Evolutionary conservation across 2,113 vertebrate genomes (phyloP), one percentile per base, ranked within the genome.

Genomic region (Sceloporus undulatus): DNA sequence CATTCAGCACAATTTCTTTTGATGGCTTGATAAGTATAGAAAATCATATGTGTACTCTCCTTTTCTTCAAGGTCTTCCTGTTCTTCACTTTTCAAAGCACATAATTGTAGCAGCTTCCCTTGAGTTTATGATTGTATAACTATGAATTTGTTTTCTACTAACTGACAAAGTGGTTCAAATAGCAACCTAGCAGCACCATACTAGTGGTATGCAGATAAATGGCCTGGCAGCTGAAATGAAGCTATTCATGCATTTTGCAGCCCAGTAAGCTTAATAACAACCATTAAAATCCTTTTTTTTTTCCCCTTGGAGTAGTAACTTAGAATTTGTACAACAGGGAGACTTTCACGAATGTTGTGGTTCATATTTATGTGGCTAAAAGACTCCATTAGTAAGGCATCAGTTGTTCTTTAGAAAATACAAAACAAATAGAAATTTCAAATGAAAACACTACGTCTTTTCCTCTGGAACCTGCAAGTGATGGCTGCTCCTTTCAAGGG

Each of bases 181-280:
- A 40, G 90, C 90, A 93, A 86, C 42, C 90, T 91, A 92, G 85
- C 76, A 85, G 70, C 85, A 89, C 54, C n/a, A 7, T 14, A 70
- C 40, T 86, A 89, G 90, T 80, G 73, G 75, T 38, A 11, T 84
- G 87, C 59, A 84, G 77, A 85, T 40, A 90, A 76, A 92, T 87
- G 79, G 65, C 23, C 59, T 91, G 89, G 90, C 56, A 91, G 25
- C n/a, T 90, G 65, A 89, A 93, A 91, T 89, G 5, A 92, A 95
- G 87, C 19, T 42, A 42, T 86, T 93, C 40, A 80, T 85, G 89
- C 85, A 84, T 94, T 95, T 95, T 93, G 59, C 88, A 93, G 68
- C 78, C 40, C 71, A 90, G 48, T 89, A 85, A 88, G 38, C n/a
- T 94, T 92, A 91, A 85, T 88, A 90, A 85, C n/a, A 90, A 1